phyloP scores from a whole-genome alignment of 1,140 invertebrate species.

The Drosophila simulans region DNA sequence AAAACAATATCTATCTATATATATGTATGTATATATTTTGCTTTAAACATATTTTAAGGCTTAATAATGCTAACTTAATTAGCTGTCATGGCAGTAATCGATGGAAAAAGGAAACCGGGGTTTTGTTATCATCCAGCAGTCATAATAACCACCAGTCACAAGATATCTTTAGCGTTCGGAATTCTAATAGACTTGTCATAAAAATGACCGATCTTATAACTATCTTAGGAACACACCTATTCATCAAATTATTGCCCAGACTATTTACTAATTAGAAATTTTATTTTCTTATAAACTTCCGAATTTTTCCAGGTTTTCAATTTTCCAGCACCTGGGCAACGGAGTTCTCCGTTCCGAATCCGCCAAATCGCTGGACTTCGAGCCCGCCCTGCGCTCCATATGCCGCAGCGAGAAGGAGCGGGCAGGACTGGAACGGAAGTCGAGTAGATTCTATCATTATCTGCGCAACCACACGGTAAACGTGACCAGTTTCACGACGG shows the following conservation, averaged over 20 bases:
- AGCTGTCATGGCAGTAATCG: conserved; percentile 1
- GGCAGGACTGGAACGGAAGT: conserved; percentile 86
- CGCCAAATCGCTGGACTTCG: conserved; percentile 85
- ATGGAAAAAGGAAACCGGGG: conserved; percentile 5
- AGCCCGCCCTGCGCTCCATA: conserved; percentile 86
- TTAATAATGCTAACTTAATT: no score
- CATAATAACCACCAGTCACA: neutral
- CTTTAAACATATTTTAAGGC: neutral
- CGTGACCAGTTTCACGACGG: conserved; percentile 60
- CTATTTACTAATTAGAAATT: neutral
- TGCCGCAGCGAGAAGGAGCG: conserved; percentile 86
- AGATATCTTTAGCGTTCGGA: neutral
- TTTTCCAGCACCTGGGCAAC: conserved; percentile 54
- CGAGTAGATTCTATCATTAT: conserved; percentile 87
- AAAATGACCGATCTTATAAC: conserved; percentile 8
- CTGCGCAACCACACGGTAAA: conserved; percentile 75
- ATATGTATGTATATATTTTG: no score
- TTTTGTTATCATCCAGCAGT: conserved; percentile 9
- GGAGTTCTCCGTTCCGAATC: conserved; percentile 50
- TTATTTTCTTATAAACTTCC: neutral
- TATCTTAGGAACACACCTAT: conserved; percentile 5
- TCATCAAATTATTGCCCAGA: neutral
- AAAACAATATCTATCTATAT: no score
- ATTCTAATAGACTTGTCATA: neutral
- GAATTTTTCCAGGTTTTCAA: conserved; percentile 20